phyloP scores from a whole-genome alignment of 2,888 invertebrate genomes.

The Halocaridina rubra region DNA sequence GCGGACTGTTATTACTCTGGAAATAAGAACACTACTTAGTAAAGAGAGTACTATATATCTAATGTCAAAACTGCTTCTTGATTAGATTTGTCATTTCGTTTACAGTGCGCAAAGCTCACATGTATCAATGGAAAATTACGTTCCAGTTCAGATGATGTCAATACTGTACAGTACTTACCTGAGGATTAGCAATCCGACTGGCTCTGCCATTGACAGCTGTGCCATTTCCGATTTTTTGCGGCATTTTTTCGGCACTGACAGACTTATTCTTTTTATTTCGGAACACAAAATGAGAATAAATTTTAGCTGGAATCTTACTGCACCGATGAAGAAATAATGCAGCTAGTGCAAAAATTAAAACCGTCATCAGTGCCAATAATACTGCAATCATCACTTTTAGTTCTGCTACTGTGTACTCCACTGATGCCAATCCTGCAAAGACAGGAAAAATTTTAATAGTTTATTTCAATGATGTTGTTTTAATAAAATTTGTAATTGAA shows the following conservation, averaged over 20 bases:
- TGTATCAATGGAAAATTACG: too few relatives aligned
- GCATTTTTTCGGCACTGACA: neutral
- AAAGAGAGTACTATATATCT: neutral
- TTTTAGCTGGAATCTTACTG: too few relatives aligned
- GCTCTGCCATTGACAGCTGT: neutral
- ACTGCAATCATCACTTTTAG: conserved; percentile 4
- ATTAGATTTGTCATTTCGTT: neutral
- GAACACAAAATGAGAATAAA: neutral
- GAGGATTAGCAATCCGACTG: neutral
- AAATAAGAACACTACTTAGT: neutral
- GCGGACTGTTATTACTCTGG: neutral
- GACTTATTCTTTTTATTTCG: neutral
- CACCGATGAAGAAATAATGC: neutral
- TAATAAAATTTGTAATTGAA: too few relatives aligned
- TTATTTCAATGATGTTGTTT: too few relatives aligned
- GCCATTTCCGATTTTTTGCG: neutral
- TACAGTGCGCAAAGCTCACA: neutral
- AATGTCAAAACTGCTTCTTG: neutral
- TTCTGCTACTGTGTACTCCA: neutral
- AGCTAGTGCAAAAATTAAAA: neutral
- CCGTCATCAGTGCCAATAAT: neutral
- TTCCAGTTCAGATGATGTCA: too few relatives aligned
- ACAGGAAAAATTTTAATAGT: too few relatives aligned
- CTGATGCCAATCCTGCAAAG: neutral
- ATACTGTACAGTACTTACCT: neutral